A percentile compares a stretch with the other conserved stretches of the same genome.
Conservation (phyloP, 2,113 vertebrate species). For the Paedocypris sp. region DNA sequence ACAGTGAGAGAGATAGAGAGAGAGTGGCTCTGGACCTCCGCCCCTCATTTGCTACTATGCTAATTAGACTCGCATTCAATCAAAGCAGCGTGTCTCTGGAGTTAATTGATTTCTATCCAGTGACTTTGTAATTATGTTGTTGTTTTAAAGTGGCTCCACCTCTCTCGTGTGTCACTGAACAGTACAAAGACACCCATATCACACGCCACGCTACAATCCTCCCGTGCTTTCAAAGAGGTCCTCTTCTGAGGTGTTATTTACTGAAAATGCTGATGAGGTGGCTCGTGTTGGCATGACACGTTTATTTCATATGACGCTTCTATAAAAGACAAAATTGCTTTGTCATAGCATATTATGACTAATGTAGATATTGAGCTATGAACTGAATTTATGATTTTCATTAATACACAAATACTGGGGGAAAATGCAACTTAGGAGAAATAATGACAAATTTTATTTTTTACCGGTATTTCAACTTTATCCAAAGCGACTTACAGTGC, state of each 20-base stretch:
- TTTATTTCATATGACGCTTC: conserved; percentile 26
- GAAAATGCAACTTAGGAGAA: too few relatives aligned
- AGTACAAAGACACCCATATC: neutral
- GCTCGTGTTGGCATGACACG: neutral
- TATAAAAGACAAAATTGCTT: conserved; percentile 29
- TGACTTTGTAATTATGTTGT: conserved; percentile 36
- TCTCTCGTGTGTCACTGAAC: conserved; percentile 3
- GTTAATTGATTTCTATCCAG: conserved; percentile 37
- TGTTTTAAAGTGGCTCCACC: conserved; percentile 25
- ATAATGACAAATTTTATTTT: too few relatives aligned
- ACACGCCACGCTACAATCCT: neutral
- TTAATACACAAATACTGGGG: too few relatives aligned
- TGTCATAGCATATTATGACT: conserved; percentile 18
- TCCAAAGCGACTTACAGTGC: too few relatives aligned
- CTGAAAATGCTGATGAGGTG: neutral
- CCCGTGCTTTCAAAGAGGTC: neutral
- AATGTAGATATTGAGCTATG: neutral
- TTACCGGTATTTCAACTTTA: too few relatives aligned
- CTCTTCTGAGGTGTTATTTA: neutral
- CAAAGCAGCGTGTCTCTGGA: conserved; percentile 13
- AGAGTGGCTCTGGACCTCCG: conserved; percentile 3
- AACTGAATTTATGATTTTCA: too few relatives aligned
- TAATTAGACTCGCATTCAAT: conserved; percentile 32
- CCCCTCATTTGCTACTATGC: neutral
- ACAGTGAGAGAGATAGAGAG: too few relatives aligned